Evolutionary conservation across 2,888 invertebrate species (phyloP).

Genomic region (Eucera pruinosa): DNA sequence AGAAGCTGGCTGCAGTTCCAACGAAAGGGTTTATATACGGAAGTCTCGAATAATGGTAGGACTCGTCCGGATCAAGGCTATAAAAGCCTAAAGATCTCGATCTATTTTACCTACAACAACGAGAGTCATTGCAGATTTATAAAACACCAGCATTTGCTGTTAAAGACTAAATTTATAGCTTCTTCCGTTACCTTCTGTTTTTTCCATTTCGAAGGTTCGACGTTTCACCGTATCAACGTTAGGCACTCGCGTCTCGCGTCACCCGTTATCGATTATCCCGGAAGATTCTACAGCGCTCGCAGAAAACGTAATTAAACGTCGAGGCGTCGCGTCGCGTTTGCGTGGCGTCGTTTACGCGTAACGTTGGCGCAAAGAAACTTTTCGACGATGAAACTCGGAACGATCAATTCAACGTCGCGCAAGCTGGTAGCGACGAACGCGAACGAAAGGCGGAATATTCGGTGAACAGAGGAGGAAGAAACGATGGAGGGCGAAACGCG

Average conservation of each 20-base stretch:
- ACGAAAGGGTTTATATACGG: too few relatives aligned
- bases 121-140: too few relatives aligned
- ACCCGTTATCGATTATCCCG: slow-evolving; percentile 14
- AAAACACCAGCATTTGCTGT: too few relatives aligned
- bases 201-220: not conserved
- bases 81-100: too few relatives aligned
- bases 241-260: not conserved
- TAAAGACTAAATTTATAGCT: too few relatives aligned
- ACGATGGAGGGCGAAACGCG: slow-evolving; percentile 34
- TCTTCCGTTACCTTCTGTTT: too few relatives aligned
- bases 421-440: slow-evolving; percentile 17
- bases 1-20: too few relatives aligned
- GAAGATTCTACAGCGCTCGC: not conserved
- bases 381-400: slow-evolving; percentile 22
- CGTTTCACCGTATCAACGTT: too few relatives aligned
- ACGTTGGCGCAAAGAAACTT: slow-evolving; percentile 24
- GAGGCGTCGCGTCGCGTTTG: too few relatives aligned
- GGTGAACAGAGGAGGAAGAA: slow-evolving; percentile 32
- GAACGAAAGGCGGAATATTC: slow-evolving; percentile 41
- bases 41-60: too few relatives aligned
- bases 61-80: too few relatives aligned
- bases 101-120: too few relatives aligned
- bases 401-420: slow-evolving; percentile 46
- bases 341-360: slow-evolving; percentile 1
- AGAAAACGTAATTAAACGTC: slow-evolving; percentile 27